These are phyloP conservation scores for Drosophila quadrilineata DNA, from an alignment of 1,140 invertebrate genomes.

Conservation along the genomic window DNA sequence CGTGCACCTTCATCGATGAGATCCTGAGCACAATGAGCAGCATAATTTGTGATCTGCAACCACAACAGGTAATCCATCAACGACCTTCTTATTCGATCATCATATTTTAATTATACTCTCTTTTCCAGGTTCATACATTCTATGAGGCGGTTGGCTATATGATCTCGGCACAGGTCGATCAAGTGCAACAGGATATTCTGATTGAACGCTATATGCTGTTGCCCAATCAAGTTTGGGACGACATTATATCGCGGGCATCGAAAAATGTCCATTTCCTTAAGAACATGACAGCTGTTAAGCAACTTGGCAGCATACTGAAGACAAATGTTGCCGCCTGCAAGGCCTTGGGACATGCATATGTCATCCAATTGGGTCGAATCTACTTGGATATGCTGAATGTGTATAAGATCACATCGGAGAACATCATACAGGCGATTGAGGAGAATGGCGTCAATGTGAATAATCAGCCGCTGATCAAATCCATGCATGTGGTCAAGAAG, in stretches of 20 bases:
- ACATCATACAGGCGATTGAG: slow-evolving; percentile 97
- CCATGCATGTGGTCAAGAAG: slow-evolving; percentile 99
- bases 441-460: slow-evolving; percentile 97
- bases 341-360: slow-evolving; percentile 97
- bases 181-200: slow-evolving; percentile 93
- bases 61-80: slow-evolving; percentile 88
- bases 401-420: slow-evolving; percentile 99
- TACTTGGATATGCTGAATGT: slow-evolving; percentile 99
- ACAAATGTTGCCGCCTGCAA: slow-evolving; percentile 99
- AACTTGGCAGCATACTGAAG: slow-evolving; percentile 98
- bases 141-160: slow-evolving; percentile 99
- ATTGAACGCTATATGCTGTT: slow-evolving; percentile 99
- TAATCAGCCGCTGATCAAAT: slow-evolving; percentile 98
- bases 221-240: slow-evolving; percentile 99
- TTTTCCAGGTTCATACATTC: slow-evolving; percentile 96
- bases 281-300: slow-evolving; percentile 97
- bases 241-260: slow-evolving; percentile 97
- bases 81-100: not conserved
- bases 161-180: slow-evolving; percentile 97
- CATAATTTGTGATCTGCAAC: slow-evolving; percentile 99
- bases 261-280: slow-evolving; percentile 98
- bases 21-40: slow-evolving; percentile 97
- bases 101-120: not conserved
- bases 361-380: slow-evolving; percentile 96
- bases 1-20: slow-evolving; percentile 99